Conservation (phyloP, 1,140 invertebrate genomes). For the Nymphalis io region DNA sequence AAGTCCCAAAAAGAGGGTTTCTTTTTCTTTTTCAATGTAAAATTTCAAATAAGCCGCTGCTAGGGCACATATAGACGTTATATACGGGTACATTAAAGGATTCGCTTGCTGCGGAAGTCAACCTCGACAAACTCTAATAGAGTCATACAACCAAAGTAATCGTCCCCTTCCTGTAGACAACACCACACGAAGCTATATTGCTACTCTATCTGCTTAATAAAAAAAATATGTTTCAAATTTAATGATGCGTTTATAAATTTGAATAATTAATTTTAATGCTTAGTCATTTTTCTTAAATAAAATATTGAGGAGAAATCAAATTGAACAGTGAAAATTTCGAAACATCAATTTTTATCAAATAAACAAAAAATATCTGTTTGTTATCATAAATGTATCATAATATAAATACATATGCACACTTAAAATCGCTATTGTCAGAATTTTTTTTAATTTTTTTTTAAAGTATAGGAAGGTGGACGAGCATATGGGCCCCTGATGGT, state of each 20-base stretch:
- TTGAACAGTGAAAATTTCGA: no score
- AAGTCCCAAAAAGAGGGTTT: conserved; percentile 17
- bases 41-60: conserved; percentile 29
- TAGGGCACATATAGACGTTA: conserved; percentile 30
- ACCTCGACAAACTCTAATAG: conserved; percentile 41
- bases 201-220: neutral
- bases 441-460: no score
- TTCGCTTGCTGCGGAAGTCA: conserved; percentile 38
- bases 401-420: no score
- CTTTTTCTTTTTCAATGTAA: conserved; percentile 26
- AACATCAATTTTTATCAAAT: no score
- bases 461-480: no score
- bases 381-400: no score
- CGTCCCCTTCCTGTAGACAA: conserved; percentile 32
- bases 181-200: conserved; percentile 19
- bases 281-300: no score
- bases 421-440: neutral
- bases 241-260: neutral
- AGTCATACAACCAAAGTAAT: conserved; percentile 41
- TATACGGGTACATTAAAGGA: conserved; percentile 38
- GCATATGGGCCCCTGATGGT: no score
- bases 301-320: no score
- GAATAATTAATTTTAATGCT: no score
- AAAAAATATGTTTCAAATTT: neutral
- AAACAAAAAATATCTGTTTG: no score